A percentile compares a stretch with the other conserved stretches of the same genome.
phyloP scores from a whole-genome alignment of 2,113 vertebrate species.

The Vireo altiloquus region DNA sequence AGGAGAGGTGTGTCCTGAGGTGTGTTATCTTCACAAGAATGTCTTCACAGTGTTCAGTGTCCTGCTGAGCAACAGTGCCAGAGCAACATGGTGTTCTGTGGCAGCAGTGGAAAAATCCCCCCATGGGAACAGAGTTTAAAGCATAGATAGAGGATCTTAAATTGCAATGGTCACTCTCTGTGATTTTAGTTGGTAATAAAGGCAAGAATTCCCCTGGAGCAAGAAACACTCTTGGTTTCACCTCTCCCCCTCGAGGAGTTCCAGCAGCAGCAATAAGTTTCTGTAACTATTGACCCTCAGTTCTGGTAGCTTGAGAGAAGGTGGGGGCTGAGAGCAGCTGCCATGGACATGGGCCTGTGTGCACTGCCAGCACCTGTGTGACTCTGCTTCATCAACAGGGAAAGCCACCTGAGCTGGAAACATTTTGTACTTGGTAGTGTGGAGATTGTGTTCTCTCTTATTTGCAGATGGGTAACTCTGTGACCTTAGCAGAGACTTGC shows the following conservation, averaged over 20 bases:
- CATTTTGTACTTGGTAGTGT: background rate
- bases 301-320: background rate
- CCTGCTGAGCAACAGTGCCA: background rate
- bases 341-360: accelerated
- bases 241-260: background rate
- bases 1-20: background rate
- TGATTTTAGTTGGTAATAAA: constrained; percentile 9
- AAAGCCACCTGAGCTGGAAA: background rate
- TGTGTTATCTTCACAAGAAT: background rate
- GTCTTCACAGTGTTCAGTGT: background rate
- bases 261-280: background rate
- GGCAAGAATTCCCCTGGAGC: background rate
- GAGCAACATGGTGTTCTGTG: background rate
- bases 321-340: background rate
- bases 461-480: background rate
- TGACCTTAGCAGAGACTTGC: background rate
- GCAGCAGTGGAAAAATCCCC: background rate
- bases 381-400: background rate
- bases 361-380: background rate
- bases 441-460: background rate
- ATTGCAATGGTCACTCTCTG: background rate
- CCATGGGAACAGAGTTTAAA: background rate
- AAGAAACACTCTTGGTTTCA: background rate
- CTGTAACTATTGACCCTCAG: background rate
- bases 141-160: background rate